Conservation (phyloP, 2,888 invertebrate genomes). For the Torymus auratus region DNA sequence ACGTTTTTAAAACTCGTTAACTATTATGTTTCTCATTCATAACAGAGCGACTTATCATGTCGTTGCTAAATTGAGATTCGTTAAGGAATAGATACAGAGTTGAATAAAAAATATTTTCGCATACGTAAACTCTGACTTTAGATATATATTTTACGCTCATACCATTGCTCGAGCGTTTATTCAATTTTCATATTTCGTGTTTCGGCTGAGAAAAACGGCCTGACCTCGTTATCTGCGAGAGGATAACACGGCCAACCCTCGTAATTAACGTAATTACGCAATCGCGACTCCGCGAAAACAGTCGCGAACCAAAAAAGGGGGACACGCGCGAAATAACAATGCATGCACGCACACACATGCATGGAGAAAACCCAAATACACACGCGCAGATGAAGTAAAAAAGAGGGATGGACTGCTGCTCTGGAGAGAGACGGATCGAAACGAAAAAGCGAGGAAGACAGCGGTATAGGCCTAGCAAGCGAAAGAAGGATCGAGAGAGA, state of each 20-base stretch:
- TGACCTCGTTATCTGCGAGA: not conserved
- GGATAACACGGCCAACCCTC: not conserved
- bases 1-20: no score
- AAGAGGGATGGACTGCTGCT: not conserved
- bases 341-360: no score
- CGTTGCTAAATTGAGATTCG: no score
- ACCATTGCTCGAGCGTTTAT: no score
- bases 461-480: constrained; percentile 8
- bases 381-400: not conserved
- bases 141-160: no score
- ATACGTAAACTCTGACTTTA: no score
- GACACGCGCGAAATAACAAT: not conserved
- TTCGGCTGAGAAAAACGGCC: no score
- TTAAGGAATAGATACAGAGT: no score
- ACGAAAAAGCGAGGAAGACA: not conserved
- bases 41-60: no score
- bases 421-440: not conserved
- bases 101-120: no score
- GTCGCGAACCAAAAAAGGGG: not conserved
- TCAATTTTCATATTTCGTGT: no score
- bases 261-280: constrained; percentile 39
- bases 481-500: constrained; percentile 48
- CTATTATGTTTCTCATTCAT: no score
- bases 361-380: not conserved
- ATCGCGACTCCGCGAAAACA: constrained; percentile 12